These are phyloP conservation scores for Leucopsar rothschildi DNA, from an alignment of 2,113 vertebrate genomes.

Conservation along the genomic window DNA sequence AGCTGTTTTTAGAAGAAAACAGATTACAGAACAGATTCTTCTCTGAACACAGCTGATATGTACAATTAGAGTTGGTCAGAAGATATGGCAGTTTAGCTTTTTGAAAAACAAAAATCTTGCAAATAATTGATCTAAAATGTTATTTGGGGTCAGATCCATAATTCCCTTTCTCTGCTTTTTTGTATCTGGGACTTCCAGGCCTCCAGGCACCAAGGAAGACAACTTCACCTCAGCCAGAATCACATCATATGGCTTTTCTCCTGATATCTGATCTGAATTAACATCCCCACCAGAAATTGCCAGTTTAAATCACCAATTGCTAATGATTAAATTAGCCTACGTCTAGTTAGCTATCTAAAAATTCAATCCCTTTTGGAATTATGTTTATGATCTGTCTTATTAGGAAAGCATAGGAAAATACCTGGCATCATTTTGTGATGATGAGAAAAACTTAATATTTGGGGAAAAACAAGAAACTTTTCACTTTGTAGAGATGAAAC, in stretches of 20 bases:
- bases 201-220: not conserved
- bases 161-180: not conserved
- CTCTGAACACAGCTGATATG: not conserved
- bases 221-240: not conserved
- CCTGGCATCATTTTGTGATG: not conserved
- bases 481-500: not conserved
- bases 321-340: conserved; percentile 26
- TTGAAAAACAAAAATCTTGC: not conserved
- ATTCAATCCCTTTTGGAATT: not conserved
- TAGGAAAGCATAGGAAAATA: not conserved
- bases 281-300: not conserved
- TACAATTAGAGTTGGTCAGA: not conserved
- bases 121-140: not conserved
- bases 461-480: not conserved
- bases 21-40: not conserved
- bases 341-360: not conserved
- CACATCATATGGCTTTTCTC: not conserved
- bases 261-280: not conserved
- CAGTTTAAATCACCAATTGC: not conserved
- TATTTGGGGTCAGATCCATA: not conserved
- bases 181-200: not conserved
- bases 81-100: not conserved
- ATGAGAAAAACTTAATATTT: not conserved
- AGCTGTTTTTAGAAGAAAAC: not conserved
- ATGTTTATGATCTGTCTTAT: not conserved